Evolutionary conservation across 2,113 vertebrate genomes (phyloP).

Genomic region (Tenebrosternarchus preto): DNA sequence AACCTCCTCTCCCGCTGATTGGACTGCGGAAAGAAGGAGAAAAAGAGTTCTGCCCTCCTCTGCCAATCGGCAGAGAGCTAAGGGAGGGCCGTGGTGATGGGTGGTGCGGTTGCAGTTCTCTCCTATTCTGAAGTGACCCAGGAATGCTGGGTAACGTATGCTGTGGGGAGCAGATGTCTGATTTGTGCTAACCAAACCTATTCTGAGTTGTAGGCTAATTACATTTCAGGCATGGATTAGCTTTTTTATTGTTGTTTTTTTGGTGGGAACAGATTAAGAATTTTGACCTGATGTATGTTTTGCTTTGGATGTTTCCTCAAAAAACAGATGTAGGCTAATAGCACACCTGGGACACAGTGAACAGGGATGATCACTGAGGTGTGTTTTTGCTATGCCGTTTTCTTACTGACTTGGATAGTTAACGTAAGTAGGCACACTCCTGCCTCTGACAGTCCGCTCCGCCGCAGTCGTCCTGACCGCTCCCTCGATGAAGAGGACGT

Average conservation of each 20-base stretch:
- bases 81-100: conserved; percentile 10
- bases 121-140: conserved; percentile 16
- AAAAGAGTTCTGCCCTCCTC: conserved; percentile 42
- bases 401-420: not conserved
- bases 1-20: conserved; percentile 61
- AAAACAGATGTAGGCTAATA: not conserved
- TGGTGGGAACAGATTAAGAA: not conserved
- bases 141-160: conserved; percentile 43
- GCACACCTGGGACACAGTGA: not conserved
- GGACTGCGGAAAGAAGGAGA: conserved; percentile 49
- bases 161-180: not conserved
- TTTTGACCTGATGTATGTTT: not conserved
- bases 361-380: not conserved
- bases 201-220: not conserved
- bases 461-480: not conserved
- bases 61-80: conserved; percentile 30
- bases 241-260: not conserved
- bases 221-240: too few species aligned
- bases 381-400: not conserved
- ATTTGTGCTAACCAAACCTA: not conserved
- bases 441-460: not conserved
- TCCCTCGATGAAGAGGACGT: conserved; percentile 19
- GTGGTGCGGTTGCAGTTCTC: conserved; percentile 26
- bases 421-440: not conserved
- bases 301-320: conserved; percentile 10